These are phyloP conservation scores for Asobara japonica DNA, from an alignment of 1,140 invertebrate species.

Conservation along the genomic window DNA sequence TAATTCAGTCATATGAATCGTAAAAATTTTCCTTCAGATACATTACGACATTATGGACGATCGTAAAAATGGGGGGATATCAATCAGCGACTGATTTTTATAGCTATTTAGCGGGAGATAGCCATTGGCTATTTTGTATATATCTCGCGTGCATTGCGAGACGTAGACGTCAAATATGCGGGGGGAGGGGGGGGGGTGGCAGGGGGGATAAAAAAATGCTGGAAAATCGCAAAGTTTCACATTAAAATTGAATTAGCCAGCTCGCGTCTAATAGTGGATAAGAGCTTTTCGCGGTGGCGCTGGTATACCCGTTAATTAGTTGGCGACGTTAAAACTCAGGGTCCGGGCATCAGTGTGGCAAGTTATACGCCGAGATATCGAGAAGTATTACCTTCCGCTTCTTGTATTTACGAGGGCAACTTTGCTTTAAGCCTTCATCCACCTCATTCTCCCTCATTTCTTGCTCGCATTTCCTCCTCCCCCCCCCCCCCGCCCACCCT, in stretches of 20 bases:
- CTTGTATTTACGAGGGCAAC: conserved; percentile 60
- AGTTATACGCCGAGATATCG: conserved; percentile 26
- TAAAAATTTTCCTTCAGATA: neutral
- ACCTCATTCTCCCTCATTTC: neutral
- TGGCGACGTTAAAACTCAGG: conserved; percentile 27
- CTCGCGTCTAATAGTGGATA: conserved; percentile 22
- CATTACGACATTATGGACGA: neutral
- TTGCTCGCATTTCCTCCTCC: neutral
- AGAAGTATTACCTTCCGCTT: neutral
- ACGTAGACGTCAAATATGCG: neutral
- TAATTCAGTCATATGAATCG: neutral
- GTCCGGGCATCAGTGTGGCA: neutral
- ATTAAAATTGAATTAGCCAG: conserved; percentile 36
- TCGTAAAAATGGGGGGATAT: neutral
- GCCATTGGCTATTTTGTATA: neutral
- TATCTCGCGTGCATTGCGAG: neutral
- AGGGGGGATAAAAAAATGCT: neutral
- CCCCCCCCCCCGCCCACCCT: neutral
- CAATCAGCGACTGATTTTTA: neutral
- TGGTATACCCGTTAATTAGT: conserved; percentile 32
- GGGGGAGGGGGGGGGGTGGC: neutral
- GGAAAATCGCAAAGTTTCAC: conserved; percentile 23
- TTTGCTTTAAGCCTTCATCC: conserved; percentile 54
- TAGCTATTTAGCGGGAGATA: neutral
- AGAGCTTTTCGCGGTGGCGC: conserved; percentile 35